Evolutionary conservation across 2,113 vertebrate genomes (phyloP).

Genomic region (Vimba vimba): DNA sequence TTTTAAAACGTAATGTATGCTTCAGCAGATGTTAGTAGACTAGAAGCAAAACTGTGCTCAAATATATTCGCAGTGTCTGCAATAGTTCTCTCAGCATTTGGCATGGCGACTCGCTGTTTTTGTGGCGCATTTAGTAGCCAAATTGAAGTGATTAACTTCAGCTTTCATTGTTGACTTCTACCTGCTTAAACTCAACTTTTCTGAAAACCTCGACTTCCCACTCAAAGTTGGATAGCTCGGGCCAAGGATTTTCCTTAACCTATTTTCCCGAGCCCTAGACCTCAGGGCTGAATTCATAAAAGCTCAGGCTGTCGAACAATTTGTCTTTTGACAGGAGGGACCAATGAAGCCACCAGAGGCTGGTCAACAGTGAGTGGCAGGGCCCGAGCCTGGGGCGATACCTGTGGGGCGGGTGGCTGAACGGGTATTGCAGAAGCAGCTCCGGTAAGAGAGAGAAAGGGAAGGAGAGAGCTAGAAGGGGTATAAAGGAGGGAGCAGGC

Average conservation of each 20-base stretch:
- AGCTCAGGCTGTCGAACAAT: constrained; percentile 81
- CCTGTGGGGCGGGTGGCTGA: constrained; percentile 81
- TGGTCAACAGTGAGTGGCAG: constrained; percentile 79
- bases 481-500: constrained; percentile 82
- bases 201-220: constrained; percentile 49
- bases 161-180: constrained; percentile 18
- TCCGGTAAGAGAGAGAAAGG: constrained; percentile 27
- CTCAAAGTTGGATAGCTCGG: constrained; percentile 77
- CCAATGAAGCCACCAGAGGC: constrained; percentile 81
- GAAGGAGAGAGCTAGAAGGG: constrained; percentile 51
- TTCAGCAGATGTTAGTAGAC: constrained; percentile 99
- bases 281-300: constrained; percentile 82
- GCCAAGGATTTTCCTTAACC: constrained; percentile 85
- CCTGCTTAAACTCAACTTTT: constrained; percentile 22
- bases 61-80: constrained; percentile 82
- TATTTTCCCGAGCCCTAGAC: constrained; percentile 66
- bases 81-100: constrained; percentile 82
- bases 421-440: constrained; percentile 60
- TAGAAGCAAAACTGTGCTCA: constrained; percentile 86
- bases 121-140: background rate
- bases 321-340: constrained; percentile 94
- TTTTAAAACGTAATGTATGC: constrained; percentile 99
- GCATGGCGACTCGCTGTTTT: background rate
- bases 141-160: background rate
- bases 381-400: constrained; percentile 83